Evolutionary conservation across 2,797 vertebrate species (phyloP).

Genomic region (Psittacula derbiana): DNA sequence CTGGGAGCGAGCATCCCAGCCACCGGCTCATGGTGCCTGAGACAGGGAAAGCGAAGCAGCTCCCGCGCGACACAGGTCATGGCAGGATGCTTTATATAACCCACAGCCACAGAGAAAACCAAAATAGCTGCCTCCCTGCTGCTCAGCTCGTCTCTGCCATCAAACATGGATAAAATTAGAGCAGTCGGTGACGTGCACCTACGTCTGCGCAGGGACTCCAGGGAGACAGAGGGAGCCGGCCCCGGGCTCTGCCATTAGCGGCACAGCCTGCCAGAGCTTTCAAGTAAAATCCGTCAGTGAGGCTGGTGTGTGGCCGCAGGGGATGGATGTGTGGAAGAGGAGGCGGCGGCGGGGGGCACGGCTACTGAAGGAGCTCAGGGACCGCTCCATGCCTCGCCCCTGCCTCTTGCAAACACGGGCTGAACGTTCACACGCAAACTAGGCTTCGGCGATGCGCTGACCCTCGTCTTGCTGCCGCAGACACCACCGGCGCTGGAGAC

Average conservation of each 20-base stretch:
- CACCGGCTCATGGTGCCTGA: conserved; percentile 29
- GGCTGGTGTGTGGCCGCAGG: background rate
- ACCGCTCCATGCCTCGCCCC: background rate
- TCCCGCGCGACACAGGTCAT: conserved; percentile 76
- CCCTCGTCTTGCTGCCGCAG: fast-evolving
- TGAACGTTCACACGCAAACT: background rate
- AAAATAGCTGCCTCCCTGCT: conserved; percentile 93
- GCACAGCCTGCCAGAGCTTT: conserved; percentile 69
- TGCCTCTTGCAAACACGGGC: background rate
- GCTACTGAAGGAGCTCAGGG: background rate
- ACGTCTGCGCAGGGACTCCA: conserved; percentile 89
- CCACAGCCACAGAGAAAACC: conserved; percentile 79
- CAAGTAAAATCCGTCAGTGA: conserved; percentile 63
- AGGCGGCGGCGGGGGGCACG: background rate
- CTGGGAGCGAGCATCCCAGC: conserved; percentile 13
- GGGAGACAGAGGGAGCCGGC: conserved; percentile 78
- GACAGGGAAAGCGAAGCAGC: conserved; percentile 24
- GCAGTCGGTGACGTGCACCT: conserved; percentile 90
- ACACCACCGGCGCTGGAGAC: fast-evolving
- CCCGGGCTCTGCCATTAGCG: conserved; percentile 68
- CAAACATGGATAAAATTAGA: conserved; percentile 95
- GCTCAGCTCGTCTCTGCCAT: conserved; percentile 93
- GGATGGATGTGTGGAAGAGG: background rate
- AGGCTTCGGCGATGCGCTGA: background rate
- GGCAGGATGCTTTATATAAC: conserved; percentile 86